Conservation (phyloP, 2,113 vertebrate species). For the Myanophis thanlyinensis region DNA sequence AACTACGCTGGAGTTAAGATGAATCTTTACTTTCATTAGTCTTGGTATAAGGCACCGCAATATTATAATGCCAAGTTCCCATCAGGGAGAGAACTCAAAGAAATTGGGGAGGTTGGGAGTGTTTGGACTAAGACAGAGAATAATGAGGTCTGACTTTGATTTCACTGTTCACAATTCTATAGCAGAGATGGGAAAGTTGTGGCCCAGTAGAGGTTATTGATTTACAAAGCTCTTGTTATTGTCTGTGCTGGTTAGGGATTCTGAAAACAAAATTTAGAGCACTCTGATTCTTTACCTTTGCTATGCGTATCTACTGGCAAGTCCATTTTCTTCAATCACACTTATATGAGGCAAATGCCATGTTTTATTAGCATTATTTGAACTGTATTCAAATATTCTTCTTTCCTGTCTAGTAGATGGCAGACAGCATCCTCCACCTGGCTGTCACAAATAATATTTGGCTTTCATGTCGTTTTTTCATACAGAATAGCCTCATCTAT, state of each 20-base stretch:
- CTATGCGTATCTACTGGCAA: not conserved
- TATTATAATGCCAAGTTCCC: not conserved
- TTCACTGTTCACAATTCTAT: not conserved
- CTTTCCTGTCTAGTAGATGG: not conserved
- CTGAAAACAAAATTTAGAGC: not conserved
- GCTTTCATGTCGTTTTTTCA: not conserved
- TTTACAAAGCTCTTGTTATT: not conserved
- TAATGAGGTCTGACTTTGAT: not conserved
- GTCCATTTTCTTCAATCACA: not conserved
- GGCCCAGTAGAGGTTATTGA: not conserved
- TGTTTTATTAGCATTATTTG: not conserved
- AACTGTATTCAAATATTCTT: not conserved
- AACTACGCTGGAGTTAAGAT: not conserved
- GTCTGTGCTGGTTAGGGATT: not conserved
- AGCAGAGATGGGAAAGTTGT: not conserved
- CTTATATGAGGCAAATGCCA: not conserved
- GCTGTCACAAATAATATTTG: not conserved
- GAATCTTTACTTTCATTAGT: not conserved
- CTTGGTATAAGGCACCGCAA: not conserved
- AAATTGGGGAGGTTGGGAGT: not conserved
- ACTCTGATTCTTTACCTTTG: not conserved
- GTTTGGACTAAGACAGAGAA: not conserved
- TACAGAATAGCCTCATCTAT: not conserved
- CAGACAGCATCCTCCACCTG: not conserved
- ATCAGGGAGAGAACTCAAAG: not conserved